Evolutionary conservation across 2,113 vertebrate genomes (phyloP), one percentile per base, ranked within the genome.

Genomic region (Festucalex cinctus): DNA sequence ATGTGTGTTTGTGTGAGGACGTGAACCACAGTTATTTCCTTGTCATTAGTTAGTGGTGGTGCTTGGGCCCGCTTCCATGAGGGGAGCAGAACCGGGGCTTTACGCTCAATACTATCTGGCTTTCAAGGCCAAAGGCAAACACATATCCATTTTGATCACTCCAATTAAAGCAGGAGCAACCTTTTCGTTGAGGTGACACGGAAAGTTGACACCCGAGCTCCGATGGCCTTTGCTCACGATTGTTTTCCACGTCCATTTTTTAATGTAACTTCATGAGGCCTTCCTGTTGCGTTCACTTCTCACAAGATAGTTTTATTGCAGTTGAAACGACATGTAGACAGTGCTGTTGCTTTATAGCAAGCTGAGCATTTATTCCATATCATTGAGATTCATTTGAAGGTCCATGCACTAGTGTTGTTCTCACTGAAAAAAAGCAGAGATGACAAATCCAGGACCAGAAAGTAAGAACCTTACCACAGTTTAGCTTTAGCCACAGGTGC

Each of bases 11-110:
- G 35, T 65, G 77, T 60, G 65, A 73, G 70, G 73, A 83, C 62
- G 66, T 24, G 62, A 74, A 87, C 89, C 91, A 83, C 89, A 91
- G 85, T 86, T 86, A 89, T 90, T 90, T 90, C 87, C 84, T 80
- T 84, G 76, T 87, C 80, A 86, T 90, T 90, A 88, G 79, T 86
- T 83, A 71, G 82, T 19, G 76, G 81, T 79, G 70, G n/a, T 49
- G 26, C 26, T 8, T 17, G 6, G 58, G 69, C 70, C 74, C 71
- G 79, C 77, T 75, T 79, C 79, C 54, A 68, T 58, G 53, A 66
- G 64, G 67, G 72, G 60, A 74, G 74, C 75, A 71, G 74, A 68
- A 58, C 73, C 69, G 57, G 59, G 73, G 77, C 60, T 76, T 80
- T 19, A 68, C 69, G 72, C 74, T 77, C 51, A 73, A 78, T 17